A percentile compares a stretch with the other conserved stretches of the same genome.
Evolutionary conservation across 35 echinoderm and acorn worm species (phyloP).

Genomic region (Apostichopus parvimensis): DNA sequence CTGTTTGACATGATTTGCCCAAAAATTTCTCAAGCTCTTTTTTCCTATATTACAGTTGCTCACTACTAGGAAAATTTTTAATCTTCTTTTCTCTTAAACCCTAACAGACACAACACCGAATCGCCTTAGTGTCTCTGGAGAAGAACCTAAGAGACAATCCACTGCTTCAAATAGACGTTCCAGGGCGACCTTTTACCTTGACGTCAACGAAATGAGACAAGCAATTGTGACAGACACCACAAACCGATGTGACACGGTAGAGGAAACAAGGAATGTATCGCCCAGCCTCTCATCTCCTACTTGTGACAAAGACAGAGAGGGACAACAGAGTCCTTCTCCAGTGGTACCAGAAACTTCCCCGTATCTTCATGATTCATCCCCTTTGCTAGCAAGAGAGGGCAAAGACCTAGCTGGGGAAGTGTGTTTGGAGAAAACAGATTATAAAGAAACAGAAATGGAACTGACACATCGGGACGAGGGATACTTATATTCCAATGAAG

Average conservation of each 20-base stretch:
- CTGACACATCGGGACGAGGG: background rate
- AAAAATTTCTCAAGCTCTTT: too few species aligned
- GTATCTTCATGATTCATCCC: background rate
- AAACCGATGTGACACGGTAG: background rate
- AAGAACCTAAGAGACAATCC: background rate
- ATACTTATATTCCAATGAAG: background rate
- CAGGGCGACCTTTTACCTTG: background rate
- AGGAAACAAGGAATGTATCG: background rate
- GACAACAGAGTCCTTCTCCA: background rate
- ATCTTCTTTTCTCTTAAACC: too few species aligned
- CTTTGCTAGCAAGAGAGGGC: background rate
- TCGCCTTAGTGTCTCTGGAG: background rate
- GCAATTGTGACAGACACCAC: background rate
- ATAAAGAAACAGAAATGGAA: conserved; percentile 22
- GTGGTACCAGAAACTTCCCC: background rate
- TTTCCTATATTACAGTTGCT: too few species aligned
- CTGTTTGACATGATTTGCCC: too few species aligned
- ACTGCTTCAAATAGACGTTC: background rate
- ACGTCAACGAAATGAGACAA: conserved; percentile 5
- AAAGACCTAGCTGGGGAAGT: background rate
- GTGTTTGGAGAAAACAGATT: conserved; percentile 34
- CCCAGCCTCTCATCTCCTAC: background rate
- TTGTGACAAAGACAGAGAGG: background rate
- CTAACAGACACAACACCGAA: background rate
- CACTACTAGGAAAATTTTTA: too few species aligned